phyloP scores from a whole-genome alignment of 2,797 vertebrate species.

The Trachops cirrhosus region DNA sequence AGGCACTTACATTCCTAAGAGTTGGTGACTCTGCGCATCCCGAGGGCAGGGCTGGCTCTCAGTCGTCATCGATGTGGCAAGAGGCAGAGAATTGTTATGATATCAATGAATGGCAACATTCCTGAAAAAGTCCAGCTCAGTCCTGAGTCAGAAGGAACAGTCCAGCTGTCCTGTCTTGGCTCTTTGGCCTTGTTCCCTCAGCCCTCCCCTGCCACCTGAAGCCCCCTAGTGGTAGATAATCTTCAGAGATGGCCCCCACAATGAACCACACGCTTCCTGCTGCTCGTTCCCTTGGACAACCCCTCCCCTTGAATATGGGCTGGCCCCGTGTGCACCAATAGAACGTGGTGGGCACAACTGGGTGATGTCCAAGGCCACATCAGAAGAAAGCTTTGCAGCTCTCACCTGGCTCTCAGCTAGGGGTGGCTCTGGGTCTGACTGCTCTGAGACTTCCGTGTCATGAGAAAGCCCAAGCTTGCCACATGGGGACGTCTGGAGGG shows the following conservation, averaged over 20 bases:
- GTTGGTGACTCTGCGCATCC: background rate
- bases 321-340: background rate
- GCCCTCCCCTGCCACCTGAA: background rate
- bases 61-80: background rate
- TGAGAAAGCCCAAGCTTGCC: background rate
- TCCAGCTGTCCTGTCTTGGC: background rate
- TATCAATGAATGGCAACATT: background rate
- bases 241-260: background rate
- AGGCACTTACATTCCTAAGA: background rate
- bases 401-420: background rate
- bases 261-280: background rate
- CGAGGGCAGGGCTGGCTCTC: background rate
- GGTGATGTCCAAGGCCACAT: background rate
- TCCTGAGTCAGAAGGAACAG: background rate
- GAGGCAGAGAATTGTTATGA: background rate
- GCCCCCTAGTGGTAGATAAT: rapidly evolving
- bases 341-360: background rate
- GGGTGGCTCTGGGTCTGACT: background rate
- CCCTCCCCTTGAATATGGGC: background rate
- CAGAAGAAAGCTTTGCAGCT: background rate
- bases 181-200: background rate
- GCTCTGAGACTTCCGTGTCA: background rate
- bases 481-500: background rate
- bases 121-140: background rate
- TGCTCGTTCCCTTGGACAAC: background rate